Base-by-base conservation (phyloP, 2,888 invertebrate species). In the Harpalus rubripes region DNA sequence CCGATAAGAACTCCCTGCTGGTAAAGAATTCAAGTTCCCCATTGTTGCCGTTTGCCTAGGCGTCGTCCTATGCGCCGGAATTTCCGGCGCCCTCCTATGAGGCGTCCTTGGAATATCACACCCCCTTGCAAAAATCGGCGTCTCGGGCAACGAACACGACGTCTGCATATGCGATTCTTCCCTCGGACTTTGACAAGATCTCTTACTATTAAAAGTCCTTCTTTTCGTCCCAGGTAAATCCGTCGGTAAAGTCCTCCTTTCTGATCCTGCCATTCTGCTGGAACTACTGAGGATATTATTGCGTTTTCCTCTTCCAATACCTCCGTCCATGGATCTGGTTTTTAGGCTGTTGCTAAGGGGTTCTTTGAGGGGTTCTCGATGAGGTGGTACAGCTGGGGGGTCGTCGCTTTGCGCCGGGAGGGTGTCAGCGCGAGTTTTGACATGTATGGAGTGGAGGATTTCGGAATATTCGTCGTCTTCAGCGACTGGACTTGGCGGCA, bases 121-220 rank as follows among this genome's bases (percentile, higher is more conserved):
- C 88, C 89, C 96, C 87, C 97, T 93, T 3, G 96, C 96, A 90
- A 97, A 97, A 86, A 97, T 96, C 0, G 97, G 96, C 0, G 97
- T 97, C 92, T 97, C 97, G n/a, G 97, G 97, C 85, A 97, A 92
- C 88, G 96, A 96, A 87, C 96, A 96, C 0, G 96, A 96, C 3
- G 96, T 96, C 91, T 96, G 96, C 90, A 96, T 91, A 84, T 92
- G 92, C 86, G 93, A 93, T 74, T 95, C 95, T 79, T 95, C 94
- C 65, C 93, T 92, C 5, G 93, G 92, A 87, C 92, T 93, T 86
- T 93, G 93, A 76, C 92, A 92, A n/a, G 92, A 89, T 5, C 92
- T 89, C 88, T 93, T 90, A 10, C 76, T 68, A 85, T 90, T 90
- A 86, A 89, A 88, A 87, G 90, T 89, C 63, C 90, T 87, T 16